These are phyloP conservation scores for Smittia aterrima DNA, from an alignment of 2,888 invertebrate species.

Conservation along the genomic window DNA sequence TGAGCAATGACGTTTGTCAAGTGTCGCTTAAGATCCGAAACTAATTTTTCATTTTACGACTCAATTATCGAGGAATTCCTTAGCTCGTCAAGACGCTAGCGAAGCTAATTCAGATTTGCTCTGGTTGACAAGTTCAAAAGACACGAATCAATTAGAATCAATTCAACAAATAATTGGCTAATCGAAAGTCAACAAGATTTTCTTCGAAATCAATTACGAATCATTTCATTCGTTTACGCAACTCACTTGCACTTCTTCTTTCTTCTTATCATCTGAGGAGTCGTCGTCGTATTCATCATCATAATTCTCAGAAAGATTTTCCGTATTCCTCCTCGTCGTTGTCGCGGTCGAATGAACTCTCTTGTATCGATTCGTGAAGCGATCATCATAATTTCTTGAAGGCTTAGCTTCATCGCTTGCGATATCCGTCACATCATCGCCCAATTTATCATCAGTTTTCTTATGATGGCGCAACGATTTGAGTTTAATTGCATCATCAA, in stretches of 20 bases:
- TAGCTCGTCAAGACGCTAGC: not conserved
- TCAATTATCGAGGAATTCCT: not conserved
- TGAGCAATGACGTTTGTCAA: not conserved
- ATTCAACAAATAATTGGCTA: constrained; percentile 4
- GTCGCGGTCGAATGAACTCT: not conserved
- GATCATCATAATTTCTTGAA: not conserved
- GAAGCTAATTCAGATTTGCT: not conserved
- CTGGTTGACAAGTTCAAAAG: not conserved
- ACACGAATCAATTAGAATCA: constrained; percentile 16
- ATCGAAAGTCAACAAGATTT: not conserved
- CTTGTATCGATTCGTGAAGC: not conserved
- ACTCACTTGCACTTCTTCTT: not conserved
- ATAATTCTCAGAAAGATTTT: not conserved
- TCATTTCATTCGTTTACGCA: constrained; percentile 1
- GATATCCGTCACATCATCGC: not conserved
- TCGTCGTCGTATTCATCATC: constrained; percentile 11
- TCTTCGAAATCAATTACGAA: not conserved
- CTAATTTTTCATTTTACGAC: not conserved
- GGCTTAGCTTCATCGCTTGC: not conserved
- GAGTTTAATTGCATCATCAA: not conserved
- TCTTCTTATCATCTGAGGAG: not conserved
- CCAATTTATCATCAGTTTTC: not conserved
- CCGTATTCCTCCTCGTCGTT: not conserved
- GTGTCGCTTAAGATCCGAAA: constrained; percentile 8
- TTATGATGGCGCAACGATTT: not conserved